Conservation (phyloP, 1,140 invertebrate genomes). For the Zaprionus ornatus region DNA sequence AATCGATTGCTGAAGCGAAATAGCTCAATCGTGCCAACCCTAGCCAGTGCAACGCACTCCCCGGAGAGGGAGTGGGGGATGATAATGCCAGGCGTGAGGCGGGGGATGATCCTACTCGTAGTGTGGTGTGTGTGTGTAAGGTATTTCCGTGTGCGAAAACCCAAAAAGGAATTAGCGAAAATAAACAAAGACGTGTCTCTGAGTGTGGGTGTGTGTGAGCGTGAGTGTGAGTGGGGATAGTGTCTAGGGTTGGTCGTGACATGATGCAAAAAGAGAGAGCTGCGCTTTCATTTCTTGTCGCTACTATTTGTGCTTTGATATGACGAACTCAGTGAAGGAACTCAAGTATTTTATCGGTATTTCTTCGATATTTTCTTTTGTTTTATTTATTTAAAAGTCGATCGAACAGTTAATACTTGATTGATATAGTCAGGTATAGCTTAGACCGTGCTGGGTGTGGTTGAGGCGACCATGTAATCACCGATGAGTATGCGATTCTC, state of each 20-base stretch:
- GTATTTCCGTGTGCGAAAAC: neutral
- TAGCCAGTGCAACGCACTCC: constrained; percentile 5
- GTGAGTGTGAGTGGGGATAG: neutral
- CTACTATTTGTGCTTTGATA: constrained; percentile 64
- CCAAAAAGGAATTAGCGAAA: neutral
- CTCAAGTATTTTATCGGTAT: neutral
- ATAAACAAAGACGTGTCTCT: neutral
- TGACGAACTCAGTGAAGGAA: constrained; percentile 61
- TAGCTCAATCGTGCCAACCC: constrained; percentile 40
- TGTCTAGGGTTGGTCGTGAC: neutral
- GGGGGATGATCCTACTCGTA: constrained; percentile 6
- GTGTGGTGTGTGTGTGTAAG: neutral
- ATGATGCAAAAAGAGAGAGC: neutral
- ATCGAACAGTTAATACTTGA: constrained; percentile 62
- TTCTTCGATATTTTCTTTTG: constrained; percentile 13
- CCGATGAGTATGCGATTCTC: constrained; percentile 84
- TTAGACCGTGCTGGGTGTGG: constrained; percentile 59
- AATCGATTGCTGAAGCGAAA: neutral
- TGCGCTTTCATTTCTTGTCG: constrained; percentile 16
- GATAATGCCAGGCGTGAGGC: neutral
- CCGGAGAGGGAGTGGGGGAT: neutral
- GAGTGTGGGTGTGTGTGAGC: neutral
- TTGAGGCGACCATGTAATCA: constrained; percentile 80
- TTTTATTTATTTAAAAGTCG: constrained; percentile 2
- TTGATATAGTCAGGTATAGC: constrained; percentile 38